Conservation (phyloP, 2,888 invertebrate species). For the Drosophila picticornis region DNA sequence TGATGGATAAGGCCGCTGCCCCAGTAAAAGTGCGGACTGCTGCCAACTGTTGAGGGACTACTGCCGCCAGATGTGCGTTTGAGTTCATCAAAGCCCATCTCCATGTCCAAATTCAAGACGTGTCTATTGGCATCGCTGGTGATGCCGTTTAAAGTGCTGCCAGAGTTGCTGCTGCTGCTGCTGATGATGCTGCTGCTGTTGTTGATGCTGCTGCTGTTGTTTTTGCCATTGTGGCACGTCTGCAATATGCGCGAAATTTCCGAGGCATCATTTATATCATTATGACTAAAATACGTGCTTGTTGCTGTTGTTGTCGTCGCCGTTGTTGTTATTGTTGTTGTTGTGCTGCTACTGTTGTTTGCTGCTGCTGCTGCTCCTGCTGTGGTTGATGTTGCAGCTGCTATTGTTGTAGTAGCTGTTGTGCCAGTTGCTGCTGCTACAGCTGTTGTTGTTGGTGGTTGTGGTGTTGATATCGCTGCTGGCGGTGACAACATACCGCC, state of each 20-base stretch:
- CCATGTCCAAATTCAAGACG: slow-evolving; percentile 37
- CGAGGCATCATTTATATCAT: slow-evolving; percentile 85
- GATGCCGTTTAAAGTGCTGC: slow-evolving; percentile 46
- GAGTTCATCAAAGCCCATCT: slow-evolving; percentile 69
- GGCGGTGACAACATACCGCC: slow-evolving; percentile 62
- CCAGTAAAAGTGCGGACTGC: slow-evolving; percentile 65
- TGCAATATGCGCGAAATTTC: slow-evolving; percentile 85
- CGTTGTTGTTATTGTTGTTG: slow-evolving; percentile 15
- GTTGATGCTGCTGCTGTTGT: slow-evolving; percentile 32
- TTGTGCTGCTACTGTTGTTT: slow-evolving; percentile 2
- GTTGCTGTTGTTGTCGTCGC: slow-evolving; percentile 31
- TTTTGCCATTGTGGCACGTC: slow-evolving; percentile 85
- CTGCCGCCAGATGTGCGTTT: slow-evolving; percentile 62
- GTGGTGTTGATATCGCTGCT: slow-evolving; percentile 16
- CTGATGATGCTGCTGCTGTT: slow-evolving; percentile 5
- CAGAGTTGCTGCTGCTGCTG: slow-evolving; percentile 2
- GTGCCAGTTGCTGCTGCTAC: slow-evolving; percentile 13
- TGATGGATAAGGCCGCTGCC: slow-evolving; percentile 56
- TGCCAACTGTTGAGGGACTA: slow-evolving; percentile 16
- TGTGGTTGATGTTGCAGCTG: slow-evolving; percentile 9
- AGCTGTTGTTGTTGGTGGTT: slow-evolving; percentile 17
- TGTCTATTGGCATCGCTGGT: slow-evolving; percentile 35
- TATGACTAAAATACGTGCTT: slow-evolving; percentile 70
- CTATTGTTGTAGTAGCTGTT: slow-evolving; percentile 13
- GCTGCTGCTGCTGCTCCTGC: slow-evolving; percentile 2